Percentiles rank a stretch among this genome's conserved stretches.
Conservation (phyloP, 1,140 invertebrate genomes). For the Drosophila arizonae region DNA sequence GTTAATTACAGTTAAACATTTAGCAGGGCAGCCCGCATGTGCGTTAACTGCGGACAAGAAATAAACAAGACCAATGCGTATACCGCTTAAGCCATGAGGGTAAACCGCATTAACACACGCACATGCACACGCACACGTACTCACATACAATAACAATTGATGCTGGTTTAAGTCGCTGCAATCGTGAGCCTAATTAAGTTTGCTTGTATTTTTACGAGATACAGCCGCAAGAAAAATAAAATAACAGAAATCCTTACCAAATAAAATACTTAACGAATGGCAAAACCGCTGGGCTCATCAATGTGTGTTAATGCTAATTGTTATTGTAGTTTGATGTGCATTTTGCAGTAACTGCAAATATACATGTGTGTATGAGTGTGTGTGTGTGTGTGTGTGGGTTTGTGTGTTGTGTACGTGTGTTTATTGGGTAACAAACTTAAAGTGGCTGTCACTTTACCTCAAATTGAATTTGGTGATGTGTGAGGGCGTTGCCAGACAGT, state of each 20-base stretch:
- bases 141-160: slow-evolving; percentile 2
- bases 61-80: slow-evolving; percentile 50
- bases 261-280: slow-evolving; percentile 49
- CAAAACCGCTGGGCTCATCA: slow-evolving; percentile 11
- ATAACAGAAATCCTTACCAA: slow-evolving; percentile 46
- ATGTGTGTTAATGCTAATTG: slow-evolving; percentile 70
- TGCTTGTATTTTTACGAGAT: slow-evolving; percentile 56
- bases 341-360: not conserved
- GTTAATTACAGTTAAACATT: slow-evolving; percentile 69
- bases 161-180: slow-evolving; percentile 32
- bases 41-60: slow-evolving; percentile 32
- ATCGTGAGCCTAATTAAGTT: slow-evolving; percentile 68
- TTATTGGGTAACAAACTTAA: slow-evolving; percentile 20
- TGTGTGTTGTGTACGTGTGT: not conserved
- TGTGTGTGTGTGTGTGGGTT: not conserved
- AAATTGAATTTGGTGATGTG: slow-evolving; percentile 68
- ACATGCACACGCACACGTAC: slow-evolving; percentile 26
- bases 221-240: slow-evolving; percentile 16
- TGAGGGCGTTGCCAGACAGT: slow-evolving; percentile 47
- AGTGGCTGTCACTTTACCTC: slow-evolving; percentile 60
- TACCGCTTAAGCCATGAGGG: slow-evolving; percentile 22
- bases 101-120: slow-evolving; percentile 59
- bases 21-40: slow-evolving; percentile 40
- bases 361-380: not conserved
- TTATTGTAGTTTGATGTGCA: slow-evolving; percentile 64